These are phyloP conservation scores for Megaceryle torquata DNA, from an alignment of 2,113 vertebrate species.

Conservation along the genomic window DNA sequence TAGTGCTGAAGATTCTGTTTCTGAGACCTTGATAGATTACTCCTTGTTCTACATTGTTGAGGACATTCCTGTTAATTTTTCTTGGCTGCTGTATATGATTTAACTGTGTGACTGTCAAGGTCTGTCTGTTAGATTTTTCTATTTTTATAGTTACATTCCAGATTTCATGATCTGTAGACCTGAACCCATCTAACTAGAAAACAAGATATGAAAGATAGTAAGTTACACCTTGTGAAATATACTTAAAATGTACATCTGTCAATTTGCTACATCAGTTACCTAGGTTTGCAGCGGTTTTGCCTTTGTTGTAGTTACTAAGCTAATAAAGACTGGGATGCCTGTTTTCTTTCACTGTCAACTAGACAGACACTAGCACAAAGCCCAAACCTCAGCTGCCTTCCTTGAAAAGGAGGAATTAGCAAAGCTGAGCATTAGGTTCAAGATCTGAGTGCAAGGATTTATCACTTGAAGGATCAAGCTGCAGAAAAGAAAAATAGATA, in stretches of 20 bases:
- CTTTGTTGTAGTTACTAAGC: neutral
- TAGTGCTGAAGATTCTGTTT: constrained; percentile 36
- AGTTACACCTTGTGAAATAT: neutral
- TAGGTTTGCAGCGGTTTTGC: neutral
- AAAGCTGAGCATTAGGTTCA: neutral
- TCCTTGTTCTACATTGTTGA: constrained; percentile 46
- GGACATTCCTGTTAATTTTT: constrained; percentile 51
- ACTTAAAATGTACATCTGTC: neutral
- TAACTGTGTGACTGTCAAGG: constrained; percentile 34
- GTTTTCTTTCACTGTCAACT: neutral
- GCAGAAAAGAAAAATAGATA: neutral
- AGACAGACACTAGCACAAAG: neutral
- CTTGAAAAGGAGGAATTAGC: neutral
- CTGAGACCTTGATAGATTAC: constrained; percentile 32
- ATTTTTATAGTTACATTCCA: neutral
- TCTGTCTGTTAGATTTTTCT: constrained; percentile 42
- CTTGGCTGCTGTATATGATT: constrained; percentile 30
- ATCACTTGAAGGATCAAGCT: neutral
- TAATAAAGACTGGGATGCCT: neutral
- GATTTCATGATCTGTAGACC: neutral
- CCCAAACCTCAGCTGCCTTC: neutral
- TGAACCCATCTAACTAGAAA: constrained; percentile 22
- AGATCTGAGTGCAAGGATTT: neutral
- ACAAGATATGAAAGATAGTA: neutral
- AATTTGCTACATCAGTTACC: neutral